Percentiles rank a stretch among this genome's conserved stretches.
phyloP scores from a whole-genome alignment of 1,140 invertebrate genomes.

The Manduca sexta region DNA sequence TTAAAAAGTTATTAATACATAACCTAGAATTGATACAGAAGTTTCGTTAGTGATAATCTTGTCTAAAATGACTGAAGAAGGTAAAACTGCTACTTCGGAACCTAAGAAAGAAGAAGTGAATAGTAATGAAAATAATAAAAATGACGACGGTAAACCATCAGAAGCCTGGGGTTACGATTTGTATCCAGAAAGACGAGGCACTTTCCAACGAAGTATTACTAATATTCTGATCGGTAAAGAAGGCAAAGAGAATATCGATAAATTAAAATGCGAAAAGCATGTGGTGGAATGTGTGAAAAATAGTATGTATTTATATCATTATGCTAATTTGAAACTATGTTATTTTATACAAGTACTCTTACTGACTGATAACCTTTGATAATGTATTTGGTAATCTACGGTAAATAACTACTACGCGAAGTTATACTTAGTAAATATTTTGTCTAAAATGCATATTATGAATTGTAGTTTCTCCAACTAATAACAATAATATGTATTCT shows the following conservation, averaged over 20 bases:
- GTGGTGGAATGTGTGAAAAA: slow-evolving; percentile 83
- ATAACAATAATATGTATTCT: too few species aligned
- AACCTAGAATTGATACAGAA: slow-evolving; percentile 1
- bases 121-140: slow-evolving; percentile 3
- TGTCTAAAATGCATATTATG: too few species aligned
- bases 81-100: slow-evolving; percentile 10
- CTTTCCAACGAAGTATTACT: slow-evolving; percentile 72
- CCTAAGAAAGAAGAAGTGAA: slow-evolving; percentile 9
- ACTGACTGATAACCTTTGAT: too few species aligned
- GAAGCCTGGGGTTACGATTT: slow-evolving; percentile 85
- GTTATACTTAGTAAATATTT: too few species aligned
- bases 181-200: slow-evolving; percentile 86
- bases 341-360: slow-evolving; percentile 1
- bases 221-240: slow-evolving; percentile 76
- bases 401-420: too few species aligned
- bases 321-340: background rate
- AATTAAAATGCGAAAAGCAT: slow-evolving; percentile 86
- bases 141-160: too few species aligned
- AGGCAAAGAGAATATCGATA: slow-evolving; percentile 79
- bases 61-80: slow-evolving; percentile 18
- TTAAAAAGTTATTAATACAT: too few species aligned
- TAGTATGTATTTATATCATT: slow-evolving; percentile 72
- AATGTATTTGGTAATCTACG: too few species aligned
- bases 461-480: too few species aligned
- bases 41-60: too few species aligned